A percentile compares a stretch with the other conserved stretches of the same genome.
These are phyloP conservation scores for Papilio protenor DNA, from an alignment of 2,888 invertebrate genomes.

Conservation along the genomic window DNA sequence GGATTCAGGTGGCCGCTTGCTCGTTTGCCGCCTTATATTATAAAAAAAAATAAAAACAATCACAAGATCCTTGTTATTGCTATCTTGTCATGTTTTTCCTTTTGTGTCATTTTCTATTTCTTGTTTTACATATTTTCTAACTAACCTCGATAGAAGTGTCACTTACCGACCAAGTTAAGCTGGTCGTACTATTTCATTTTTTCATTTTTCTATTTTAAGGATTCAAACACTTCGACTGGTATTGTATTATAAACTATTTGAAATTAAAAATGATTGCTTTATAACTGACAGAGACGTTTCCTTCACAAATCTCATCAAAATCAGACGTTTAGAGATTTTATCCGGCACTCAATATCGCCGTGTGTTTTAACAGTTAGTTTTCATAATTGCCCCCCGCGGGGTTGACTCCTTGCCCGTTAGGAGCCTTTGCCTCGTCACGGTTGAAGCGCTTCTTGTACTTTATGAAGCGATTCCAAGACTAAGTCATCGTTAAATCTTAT, in stretches of 20 bases:
- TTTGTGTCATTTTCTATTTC: too few species aligned
- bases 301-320: constrained; percentile 14
- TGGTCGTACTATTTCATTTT: background rate
- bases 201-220: background rate
- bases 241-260: background rate
- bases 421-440: constrained; percentile 14
- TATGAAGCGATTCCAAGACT: constrained; percentile 5
- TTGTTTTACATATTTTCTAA: too few species aligned
- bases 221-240: background rate
- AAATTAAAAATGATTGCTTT: constrained; percentile 3
- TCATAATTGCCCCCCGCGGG: constrained; percentile 36
- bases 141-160: too few species aligned
- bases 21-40: too few species aligned
- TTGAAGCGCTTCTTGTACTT: constrained; percentile 9
- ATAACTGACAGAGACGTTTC: constrained; percentile 17
- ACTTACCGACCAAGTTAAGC: too few species aligned
- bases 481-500: constrained; percentile 3
- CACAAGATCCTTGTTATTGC: too few species aligned
- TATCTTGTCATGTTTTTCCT: too few species aligned
- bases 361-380: constrained; percentile 23
- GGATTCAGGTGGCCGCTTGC: too few species aligned
- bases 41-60: too few species aligned
- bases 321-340: constrained; percentile 14
- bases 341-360: constrained; percentile 12
- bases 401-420: constrained; percentile 28